Evolutionary conservation across 2,113 vertebrate genomes (phyloP).

Genomic region (Phasianus colchicus): DNA sequence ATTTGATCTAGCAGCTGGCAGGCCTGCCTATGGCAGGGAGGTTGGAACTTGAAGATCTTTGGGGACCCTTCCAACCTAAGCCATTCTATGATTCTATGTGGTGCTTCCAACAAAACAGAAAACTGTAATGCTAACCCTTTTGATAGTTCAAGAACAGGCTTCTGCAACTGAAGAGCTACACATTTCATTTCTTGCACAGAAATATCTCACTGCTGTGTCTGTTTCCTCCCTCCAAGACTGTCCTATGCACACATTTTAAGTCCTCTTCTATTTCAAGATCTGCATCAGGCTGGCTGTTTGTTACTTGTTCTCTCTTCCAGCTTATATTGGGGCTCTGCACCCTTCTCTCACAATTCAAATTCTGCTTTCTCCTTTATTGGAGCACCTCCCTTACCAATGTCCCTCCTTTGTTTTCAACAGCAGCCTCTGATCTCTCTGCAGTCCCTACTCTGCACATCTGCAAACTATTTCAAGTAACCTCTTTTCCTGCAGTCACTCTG

Average conservation of each 20-base stretch:
- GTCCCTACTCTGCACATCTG: neutral
- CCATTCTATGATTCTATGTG: too few species aligned
- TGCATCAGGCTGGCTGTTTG: neutral
- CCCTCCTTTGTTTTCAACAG: neutral
- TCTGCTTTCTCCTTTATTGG: rapidly evolving
- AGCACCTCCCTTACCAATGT: neutral
- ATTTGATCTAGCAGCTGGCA: too few species aligned
- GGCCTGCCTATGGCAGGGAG: too few species aligned
- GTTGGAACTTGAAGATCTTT: too few species aligned
- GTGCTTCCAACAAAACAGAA: neutral
- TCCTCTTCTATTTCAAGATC: neutral
- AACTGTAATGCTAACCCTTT: neutral
- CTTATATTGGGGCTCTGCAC: neutral
- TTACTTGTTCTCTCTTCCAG: neutral
- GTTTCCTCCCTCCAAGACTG: neutral
- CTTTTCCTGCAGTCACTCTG: neutral
- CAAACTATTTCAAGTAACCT: neutral
- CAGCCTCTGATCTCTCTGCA: neutral
- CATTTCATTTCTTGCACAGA: neutral
- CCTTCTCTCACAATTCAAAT: rapidly evolving
- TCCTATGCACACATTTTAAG: neutral
- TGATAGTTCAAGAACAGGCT: neutral
- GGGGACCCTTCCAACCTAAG: too few species aligned
- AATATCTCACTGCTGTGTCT: neutral
- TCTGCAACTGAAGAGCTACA: neutral